These are phyloP conservation scores for Dryoscopus gambensis DNA, from an alignment of 2,113 vertebrate genomes.

Conservation along the genomic window DNA sequence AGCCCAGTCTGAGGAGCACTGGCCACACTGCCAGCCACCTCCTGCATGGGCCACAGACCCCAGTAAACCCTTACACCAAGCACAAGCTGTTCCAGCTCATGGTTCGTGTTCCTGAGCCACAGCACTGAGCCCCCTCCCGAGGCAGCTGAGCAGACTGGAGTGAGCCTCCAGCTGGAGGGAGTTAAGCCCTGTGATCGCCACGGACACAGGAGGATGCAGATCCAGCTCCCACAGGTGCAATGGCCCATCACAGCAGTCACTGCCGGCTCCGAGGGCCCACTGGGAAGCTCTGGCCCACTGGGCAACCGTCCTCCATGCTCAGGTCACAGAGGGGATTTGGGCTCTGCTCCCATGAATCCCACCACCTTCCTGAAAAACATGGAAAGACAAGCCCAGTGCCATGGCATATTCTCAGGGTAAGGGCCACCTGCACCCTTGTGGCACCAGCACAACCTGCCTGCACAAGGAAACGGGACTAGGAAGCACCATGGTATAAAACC, in stretches of 20 bases:
- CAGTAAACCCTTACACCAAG: neutral
- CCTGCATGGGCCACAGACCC: neutral
- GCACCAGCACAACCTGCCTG: neutral
- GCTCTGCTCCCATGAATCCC: neutral
- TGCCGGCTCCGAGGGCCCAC: accelerated
- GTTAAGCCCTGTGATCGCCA: accelerated
- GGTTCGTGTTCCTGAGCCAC: neutral
- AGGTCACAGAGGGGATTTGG: neutral
- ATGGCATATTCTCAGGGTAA: accelerated
- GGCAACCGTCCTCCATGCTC: neutral
- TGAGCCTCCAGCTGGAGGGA: neutral
- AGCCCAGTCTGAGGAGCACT: neutral
- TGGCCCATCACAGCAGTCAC: neutral
- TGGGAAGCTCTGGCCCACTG: neutral
- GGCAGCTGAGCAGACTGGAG: neutral
- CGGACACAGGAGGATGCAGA: accelerated
- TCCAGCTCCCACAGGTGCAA: neutral
- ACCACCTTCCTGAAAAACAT: neutral
- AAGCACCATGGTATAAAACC: neutral
- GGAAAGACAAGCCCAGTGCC: neutral
- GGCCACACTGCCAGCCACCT: neutral
- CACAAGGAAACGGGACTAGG: neutral
- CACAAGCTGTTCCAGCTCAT: neutral
- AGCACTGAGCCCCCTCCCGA: accelerated
- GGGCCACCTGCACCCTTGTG: neutral